Evolutionary conservation across 2,113 vertebrate species (phyloP), one percentile per base, ranked within the genome.

Genomic region (Anser brachyrhynchus): DNA sequence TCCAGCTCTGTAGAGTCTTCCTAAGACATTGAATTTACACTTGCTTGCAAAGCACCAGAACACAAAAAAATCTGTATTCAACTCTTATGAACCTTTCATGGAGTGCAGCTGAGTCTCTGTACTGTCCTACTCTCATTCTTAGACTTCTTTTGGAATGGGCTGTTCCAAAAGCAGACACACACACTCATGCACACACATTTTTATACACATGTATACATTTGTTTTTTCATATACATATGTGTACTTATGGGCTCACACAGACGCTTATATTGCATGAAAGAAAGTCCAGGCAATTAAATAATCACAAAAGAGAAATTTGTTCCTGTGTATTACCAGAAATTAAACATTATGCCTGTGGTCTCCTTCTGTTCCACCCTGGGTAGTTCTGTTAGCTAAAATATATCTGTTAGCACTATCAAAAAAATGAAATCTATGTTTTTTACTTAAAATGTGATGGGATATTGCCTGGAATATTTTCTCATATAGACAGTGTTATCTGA

Each of bases 401-500:
- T 31, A 71, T 93, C 87, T 92, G 62, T 73, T 93, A 91, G 44
- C 77, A 82, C 74, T 87, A 46, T 46, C 41, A 64, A 85, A 88
- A 44, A 91, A 74, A 73, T 6, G 79, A 92, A 93, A 91, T 54
- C 64, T 51, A 82, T 66, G 51, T n/a, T 80, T 97, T 87, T 76
- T 92, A 61, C 73, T 79, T 89, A 82, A 95, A 92, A 91, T 77
- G 44, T 37, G 92, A 87, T 55, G 58, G 89, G 87, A 87, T 95
- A 89, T 73, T 93, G 89, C 74, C 74, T 92, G 84, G 84, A 93
- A 95, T 87, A 43, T 89, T 93, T 92, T 94, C 72, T 95, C 81
- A 92, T 89, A 89, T 77, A 92, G 84, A 28, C 74, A 59, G 92
- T 80, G 95, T 84, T 96, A 92, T 89, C 87, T 92, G 96, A 97